Base-by-base conservation (phyloP, 2,797 vertebrate species). In the Enteromius argenteus region DNA sequence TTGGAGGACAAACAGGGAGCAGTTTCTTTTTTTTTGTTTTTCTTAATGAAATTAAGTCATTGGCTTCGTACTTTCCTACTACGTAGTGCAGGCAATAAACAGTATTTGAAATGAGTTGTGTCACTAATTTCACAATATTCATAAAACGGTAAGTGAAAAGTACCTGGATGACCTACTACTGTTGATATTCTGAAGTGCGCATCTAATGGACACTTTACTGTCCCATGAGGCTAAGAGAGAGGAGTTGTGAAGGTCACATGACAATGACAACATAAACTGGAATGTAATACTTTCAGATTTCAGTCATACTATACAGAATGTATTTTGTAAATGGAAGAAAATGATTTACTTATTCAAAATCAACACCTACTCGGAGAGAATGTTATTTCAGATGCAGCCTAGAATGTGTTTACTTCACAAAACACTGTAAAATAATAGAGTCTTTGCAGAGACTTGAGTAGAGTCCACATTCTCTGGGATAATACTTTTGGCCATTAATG, bases 401-500 rank as follows among this genome's bases (percentile, higher is more conserved):
- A 35, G 35, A 56, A 44, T 62, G n/a, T 66, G 62, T 67, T 67
- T 35, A 66, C 37, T 35, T 66, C 11, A n/a, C 62, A 78, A 10
- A 80, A 3, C 17, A 21, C 3, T 32, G 15, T 51, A 11, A 71
- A 23, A 37, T 32, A 2, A 2, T 30, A 27, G 64, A 51, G 7
- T 44, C 19, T 71, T 39, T 6, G 11, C 5, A 3, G 1, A 53
- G 19, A 13, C 49, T 74, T 53, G 11, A 74, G 13, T 19, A 4
- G 39, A 35, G 56, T 60, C 37, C 27, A 73, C 56, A 46, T 49
- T 81, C 19, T 46, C 27, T 49, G 42, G 69, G 30, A 74, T 81
- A 49, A 51, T 72, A 35, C 32, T 44, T 23, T 53, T 68, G 49
- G 17, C 35, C 23, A 0, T 56, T 83, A 76, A 44, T 76, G 53